A percentile compares a stretch with the other conserved stretches of the same genome.
phyloP scores from a whole-genome alignment of 2,888 invertebrate species.

The Cyrtodaria siliqua region DNA sequence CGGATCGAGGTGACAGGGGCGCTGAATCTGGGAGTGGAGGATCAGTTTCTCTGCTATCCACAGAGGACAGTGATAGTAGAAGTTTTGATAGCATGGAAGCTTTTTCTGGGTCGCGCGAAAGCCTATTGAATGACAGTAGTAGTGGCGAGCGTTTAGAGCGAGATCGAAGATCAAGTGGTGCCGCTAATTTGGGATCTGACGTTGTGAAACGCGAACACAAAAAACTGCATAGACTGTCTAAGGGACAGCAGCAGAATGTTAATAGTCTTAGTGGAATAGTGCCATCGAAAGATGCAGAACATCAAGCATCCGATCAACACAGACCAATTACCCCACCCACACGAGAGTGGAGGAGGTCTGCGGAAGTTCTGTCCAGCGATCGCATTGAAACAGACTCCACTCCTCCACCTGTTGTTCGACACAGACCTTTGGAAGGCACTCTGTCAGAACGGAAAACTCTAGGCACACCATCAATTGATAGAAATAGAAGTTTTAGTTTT shows the following conservation, averaged over 20 bases:
- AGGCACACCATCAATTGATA: slow-evolving; percentile 18
- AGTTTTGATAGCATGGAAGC: slow-evolving; percentile 81
- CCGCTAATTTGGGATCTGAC: slow-evolving; percentile 40
- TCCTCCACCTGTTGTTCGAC: slow-evolving; percentile 55
- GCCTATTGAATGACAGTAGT: slow-evolving; percentile 61
- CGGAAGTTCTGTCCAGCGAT: slow-evolving; percentile 36
- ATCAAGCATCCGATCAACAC: slow-evolving; percentile 22
- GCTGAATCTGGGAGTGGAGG: slow-evolving; percentile 62
- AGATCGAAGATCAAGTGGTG: slow-evolving; percentile 35
- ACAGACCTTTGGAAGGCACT: slow-evolving; percentile 41
- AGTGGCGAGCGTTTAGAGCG: slow-evolving; percentile 35
- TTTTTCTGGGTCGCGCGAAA: slow-evolving; percentile 78
- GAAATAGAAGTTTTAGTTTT: slow-evolving; percentile 49
- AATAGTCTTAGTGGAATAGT: slow-evolving; percentile 48
- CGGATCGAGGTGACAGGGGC: slow-evolving; percentile 37
- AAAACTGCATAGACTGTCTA: slow-evolving; percentile 56
- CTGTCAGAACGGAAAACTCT: slow-evolving; percentile 26
- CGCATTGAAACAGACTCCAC: slow-evolving; percentile 8
- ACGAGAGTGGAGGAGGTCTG: slow-evolving; percentile 53
- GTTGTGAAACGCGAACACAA: slow-evolving; percentile 59
- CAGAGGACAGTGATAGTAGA: slow-evolving; percentile 71
- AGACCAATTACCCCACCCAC: slow-evolving; percentile 44
- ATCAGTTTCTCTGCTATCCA: slow-evolving; percentile 53
- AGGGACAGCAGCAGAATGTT: slow-evolving; percentile 26
- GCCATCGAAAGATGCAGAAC: slow-evolving; percentile 1